Percentiles rank a stretch among this genome's conserved stretches.
Evolutionary conservation across 2,888 invertebrate species (phyloP).

Genomic region (Argyresthia albistria): DNA sequence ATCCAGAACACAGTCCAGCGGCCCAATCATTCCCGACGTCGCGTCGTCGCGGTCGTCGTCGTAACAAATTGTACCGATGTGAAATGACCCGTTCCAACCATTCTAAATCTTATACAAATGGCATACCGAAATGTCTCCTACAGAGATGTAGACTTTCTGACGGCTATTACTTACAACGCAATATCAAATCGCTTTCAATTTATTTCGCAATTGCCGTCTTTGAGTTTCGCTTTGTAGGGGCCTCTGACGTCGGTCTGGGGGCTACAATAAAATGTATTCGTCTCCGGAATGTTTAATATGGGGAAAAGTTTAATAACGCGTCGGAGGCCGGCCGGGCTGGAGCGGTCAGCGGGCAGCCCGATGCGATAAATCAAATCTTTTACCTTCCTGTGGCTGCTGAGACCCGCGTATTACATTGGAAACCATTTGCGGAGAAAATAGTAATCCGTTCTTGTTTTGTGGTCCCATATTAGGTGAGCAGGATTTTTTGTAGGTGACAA

Average conservation of each 20-base stretch:
- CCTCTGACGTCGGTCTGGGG: slow-evolving; percentile 70
- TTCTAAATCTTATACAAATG: slow-evolving; percentile 36
- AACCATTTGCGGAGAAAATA: slow-evolving; percentile 35
- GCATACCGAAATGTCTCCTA: slow-evolving; percentile 57
- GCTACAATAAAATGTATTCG: slow-evolving; percentile 74
- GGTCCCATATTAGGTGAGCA: background rate
- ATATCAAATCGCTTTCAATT: slow-evolving; percentile 73
- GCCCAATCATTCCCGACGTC: background rate
- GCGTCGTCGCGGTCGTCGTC: too few species aligned
- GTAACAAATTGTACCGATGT: slow-evolving; percentile 10
- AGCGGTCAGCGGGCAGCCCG: slow-evolving; percentile 42
- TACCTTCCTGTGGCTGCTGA: slow-evolving; percentile 49
- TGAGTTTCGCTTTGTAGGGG: slow-evolving; percentile 72
- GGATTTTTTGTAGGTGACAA: background rate
- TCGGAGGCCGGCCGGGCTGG: slow-evolving; percentile 42
- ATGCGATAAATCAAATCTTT: slow-evolving; percentile 69
- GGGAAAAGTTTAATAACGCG: slow-evolving; percentile 74
- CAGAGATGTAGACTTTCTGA: slow-evolving; percentile 54
- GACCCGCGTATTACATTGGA: slow-evolving; percentile 63
- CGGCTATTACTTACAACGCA: slow-evolving; percentile 72
- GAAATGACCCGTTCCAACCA: slow-evolving; percentile 48
- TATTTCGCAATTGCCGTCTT: slow-evolving; percentile 73
- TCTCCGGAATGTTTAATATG: slow-evolving; percentile 75
- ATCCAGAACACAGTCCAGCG: background rate
- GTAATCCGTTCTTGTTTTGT: slow-evolving; percentile 12